Base-by-base conservation (phyloP, 2,888 invertebrate species). In the Eumacrocentrus americanus region DNA sequence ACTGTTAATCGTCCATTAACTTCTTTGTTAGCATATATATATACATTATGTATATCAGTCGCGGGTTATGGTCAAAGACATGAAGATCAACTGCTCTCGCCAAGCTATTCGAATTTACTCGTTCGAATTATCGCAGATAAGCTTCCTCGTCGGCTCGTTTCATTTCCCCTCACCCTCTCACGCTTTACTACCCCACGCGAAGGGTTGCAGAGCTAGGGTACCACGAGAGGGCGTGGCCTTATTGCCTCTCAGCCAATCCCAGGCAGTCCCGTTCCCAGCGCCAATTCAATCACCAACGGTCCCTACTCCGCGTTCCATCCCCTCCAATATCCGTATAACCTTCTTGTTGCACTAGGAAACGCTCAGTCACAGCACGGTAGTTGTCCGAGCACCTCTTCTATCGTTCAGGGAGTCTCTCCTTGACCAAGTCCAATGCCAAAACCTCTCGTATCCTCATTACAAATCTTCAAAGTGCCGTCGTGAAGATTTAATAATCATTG, bases 41-140 rank as follows among this genome's bases (percentile, higher is more conserved):
- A 22, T 25, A n/a, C 34, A 18, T 14, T 25, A 6, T 18, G 6
- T 16, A 0, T 12, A 20, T 20, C 3, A 34, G 20, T 54, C 54
- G 51, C 7, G 34, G 29, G n/a, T 42, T 29, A 29, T 29, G 29
- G 29, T 9, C 50, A 5, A 34, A n/a, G 12, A 22, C 9, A 20
- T 50, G 18, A 34, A 9, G 12, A 18, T 5, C 18, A 34, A 35
- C 25, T 7, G 42, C 35, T 48, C 11, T 34, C 25, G 22, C 34
- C 53, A 18, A 22, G 25, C 63, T 48, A 56, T 53, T 55, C 60
- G 63, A 70, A 71, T 73, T 71, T 70, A 70, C 66, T 63, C 60
- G 61, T 52, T 63, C 66, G 62, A 71, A 76, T 77, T 69, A 76
- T 73, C 70, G 71, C 69, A 67, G 68, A 72, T 76, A 71, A 76